Evolutionary conservation across 1,140 invertebrate genomes (phyloP).

Genomic region (Dolichoris vasculosae): DNA sequence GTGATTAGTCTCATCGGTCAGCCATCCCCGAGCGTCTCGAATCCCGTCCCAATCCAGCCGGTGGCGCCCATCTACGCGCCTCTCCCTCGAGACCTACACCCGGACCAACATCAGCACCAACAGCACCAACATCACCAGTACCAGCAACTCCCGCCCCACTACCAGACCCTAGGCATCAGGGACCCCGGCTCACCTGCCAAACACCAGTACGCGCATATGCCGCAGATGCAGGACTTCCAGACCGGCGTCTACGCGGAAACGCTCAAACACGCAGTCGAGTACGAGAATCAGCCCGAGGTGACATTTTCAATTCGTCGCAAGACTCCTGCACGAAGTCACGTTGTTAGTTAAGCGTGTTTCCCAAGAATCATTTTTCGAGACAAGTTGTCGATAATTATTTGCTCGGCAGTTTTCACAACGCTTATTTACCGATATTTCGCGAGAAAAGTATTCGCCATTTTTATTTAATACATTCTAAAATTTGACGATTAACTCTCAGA

Average conservation of each 20-base stretch:
- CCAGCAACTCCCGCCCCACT: neutral
- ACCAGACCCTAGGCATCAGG: conserved; percentile 23
- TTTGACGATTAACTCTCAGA: neutral
- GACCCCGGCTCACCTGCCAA: conserved; percentile 22
- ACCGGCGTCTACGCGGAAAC: neutral
- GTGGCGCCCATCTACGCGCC: conserved; percentile 58
- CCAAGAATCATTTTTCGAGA: neutral
- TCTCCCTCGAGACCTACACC: neutral
- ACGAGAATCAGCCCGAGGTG: conserved; percentile 22
- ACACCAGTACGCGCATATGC: conserved; percentile 35
- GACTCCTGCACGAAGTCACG: neutral
- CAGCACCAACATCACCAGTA: neutral
- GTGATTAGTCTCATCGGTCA: conserved; percentile 64
- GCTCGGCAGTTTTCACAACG: too few relatives aligned
- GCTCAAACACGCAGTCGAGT: neutral
- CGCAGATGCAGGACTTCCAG: conserved; percentile 44
- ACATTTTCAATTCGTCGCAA: neutral
- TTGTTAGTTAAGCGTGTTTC: neutral
- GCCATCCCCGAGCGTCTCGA: conserved; percentile 62
- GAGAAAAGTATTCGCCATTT: neutral
- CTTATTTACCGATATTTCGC: too few relatives aligned
- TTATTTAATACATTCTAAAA: neutral
- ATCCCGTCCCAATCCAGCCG: conserved; percentile 64
- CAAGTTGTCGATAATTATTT: neutral
- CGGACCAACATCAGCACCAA: conserved; percentile 17